Conservation (phyloP, 2,113 vertebrate genomes). For the Actenoides lindsayi region DNA sequence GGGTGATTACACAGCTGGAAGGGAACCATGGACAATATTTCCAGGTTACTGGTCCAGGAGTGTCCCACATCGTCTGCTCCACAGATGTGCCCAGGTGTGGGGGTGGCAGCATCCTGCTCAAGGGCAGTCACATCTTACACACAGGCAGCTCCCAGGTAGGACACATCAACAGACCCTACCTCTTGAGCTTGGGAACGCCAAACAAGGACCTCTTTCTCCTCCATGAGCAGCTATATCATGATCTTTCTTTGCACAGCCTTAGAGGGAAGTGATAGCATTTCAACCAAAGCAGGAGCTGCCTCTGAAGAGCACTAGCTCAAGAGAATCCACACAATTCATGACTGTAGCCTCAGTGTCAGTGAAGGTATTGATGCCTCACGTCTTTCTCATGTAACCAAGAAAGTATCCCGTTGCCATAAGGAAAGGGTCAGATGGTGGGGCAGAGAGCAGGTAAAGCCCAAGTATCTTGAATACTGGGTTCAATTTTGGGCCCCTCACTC, state of each 20-base stretch:
- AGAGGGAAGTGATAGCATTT: neutral
- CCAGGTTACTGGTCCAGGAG: neutral
- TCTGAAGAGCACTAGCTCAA: neutral
- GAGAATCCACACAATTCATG: neutral
- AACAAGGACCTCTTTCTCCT: neutral
- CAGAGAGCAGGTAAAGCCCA: neutral
- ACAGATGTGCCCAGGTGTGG: neutral
- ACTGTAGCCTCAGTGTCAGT: neutral
- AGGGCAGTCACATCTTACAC: neutral
- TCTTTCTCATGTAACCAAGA: neutral
- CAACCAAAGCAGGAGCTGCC: neutral
- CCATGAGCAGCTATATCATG: neutral
- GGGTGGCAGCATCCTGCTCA: neutral
- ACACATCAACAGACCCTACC: neutral
- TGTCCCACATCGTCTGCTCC: neutral
- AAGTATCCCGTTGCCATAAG: neutral
- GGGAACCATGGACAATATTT: neutral
- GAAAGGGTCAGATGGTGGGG: neutral
- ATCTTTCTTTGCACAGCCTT: neutral
- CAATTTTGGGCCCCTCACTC: no score
- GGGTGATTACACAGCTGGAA: neutral
- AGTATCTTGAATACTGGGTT: neutral
- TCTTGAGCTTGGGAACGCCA: neutral
- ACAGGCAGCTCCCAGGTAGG: neutral
- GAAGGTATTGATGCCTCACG: fast-evolving